Conservation (phyloP, 2,797 vertebrate species). For the Microchirus variegatus region DNA sequence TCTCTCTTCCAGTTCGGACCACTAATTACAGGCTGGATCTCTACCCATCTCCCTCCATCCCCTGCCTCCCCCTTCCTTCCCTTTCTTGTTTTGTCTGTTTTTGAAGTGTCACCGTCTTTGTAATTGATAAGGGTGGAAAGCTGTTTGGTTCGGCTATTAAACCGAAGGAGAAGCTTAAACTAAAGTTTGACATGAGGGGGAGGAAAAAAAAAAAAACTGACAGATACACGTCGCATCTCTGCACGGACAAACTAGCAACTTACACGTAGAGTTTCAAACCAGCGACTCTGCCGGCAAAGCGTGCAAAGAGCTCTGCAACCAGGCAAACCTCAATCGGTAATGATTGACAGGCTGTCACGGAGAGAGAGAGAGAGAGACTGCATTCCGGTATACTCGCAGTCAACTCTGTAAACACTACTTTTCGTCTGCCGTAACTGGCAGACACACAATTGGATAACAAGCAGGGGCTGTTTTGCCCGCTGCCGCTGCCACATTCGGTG, state of each 20-base stretch:
- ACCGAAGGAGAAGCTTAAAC: conserved; percentile 41
- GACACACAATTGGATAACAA: conserved; percentile 64
- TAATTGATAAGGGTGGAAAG: conserved; percentile 39
- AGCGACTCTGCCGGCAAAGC: conserved; percentile 32
- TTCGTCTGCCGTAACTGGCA: conserved; percentile 59
- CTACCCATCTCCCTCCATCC: conserved; percentile 39
- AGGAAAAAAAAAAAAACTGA: conserved; percentile 37
- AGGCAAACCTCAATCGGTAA: conserved; percentile 35
- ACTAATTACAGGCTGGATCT: conserved; percentile 76
- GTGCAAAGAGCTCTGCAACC: conserved; percentile 19
- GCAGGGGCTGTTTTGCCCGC: conserved; percentile 59
- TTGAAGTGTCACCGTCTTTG: conserved; percentile 55
- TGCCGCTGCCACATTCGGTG: conserved; percentile 39
- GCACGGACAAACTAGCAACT: conserved; percentile 37
- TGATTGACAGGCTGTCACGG: conserved; percentile 68
- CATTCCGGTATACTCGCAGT: conserved; percentile 57
- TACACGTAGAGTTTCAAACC: conserved; percentile 43
- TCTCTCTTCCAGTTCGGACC: conserved; percentile 73
- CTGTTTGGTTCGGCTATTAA: conserved; percentile 30
- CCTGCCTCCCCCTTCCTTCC: conserved; percentile 17
- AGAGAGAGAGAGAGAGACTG: too few relatives aligned
- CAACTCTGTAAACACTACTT: conserved; percentile 47
- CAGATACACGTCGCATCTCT: conserved; percentile 17
- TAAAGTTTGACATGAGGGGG: conserved; percentile 32
- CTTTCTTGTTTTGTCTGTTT: conserved; percentile 53